A percentile compares a stretch with the other conserved stretches of the same genome.
phyloP scores from a whole-genome alignment of 2,113 vertebrate species.

The Butorides virescens region DNA sequence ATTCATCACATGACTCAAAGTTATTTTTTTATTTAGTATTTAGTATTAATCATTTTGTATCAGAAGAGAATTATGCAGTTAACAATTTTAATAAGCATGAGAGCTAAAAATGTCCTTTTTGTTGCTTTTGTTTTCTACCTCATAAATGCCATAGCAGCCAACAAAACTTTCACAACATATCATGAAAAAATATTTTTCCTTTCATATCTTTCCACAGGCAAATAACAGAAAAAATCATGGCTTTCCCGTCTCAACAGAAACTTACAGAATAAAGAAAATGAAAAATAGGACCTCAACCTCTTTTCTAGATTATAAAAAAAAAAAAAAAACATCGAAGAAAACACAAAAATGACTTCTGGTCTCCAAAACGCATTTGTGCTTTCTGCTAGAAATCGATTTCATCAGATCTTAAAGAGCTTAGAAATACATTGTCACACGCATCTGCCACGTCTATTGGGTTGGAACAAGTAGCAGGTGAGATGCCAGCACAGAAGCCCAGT shows the following conservation, averaged over 20 bases:
- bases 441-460: not conserved
- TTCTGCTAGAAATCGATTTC: not conserved
- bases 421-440: not conserved
- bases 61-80: not conserved
- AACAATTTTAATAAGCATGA: constrained; percentile 2
- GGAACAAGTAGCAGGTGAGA: not conserved
- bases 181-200: constrained; percentile 18
- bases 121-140: not conserved
- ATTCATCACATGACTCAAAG: not conserved
- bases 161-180: constrained; percentile 37
- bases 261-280: not conserved
- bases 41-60: not conserved
- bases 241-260: constrained; percentile 34
- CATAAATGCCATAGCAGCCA: not conserved
- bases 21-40: not conserved
- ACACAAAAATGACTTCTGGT: not conserved
- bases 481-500: not conserved
- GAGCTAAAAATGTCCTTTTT: not conserved
- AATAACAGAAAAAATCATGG: constrained; percentile 11
- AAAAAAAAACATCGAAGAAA: not conserved
- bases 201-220: constrained; percentile 33
- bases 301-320: constrained; percentile 25
- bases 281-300: not conserved
- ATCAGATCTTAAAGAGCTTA: not conserved
- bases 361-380: not conserved